Conservation (phyloP, 1,140 invertebrate species). For the Brachionus plicatilis region DNA sequence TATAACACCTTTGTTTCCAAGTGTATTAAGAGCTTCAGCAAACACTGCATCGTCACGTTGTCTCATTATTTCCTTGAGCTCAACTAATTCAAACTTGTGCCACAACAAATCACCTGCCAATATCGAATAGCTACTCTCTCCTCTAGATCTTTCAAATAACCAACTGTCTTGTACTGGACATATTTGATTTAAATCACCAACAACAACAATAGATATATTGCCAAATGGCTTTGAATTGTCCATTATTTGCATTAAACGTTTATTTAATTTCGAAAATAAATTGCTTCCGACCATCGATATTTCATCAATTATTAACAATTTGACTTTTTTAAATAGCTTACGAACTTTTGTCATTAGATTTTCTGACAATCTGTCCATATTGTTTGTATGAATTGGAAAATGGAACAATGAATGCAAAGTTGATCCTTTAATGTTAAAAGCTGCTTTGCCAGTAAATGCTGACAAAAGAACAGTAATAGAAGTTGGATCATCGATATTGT, state of each 20-base stretch:
- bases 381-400: background rate
- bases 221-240: background rate
- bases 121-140: background rate
- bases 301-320: background rate
- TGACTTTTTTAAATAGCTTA: background rate
- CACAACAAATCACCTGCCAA: background rate
- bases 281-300: background rate
- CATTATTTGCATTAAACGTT: background rate
- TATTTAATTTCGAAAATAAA: background rate
- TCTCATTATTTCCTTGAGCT: background rate
- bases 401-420: background rate
- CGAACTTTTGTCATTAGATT: background rate
- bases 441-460: background rate
- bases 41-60: background rate
- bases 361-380: background rate
- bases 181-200: slow-evolving; percentile 17
- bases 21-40: background rate
- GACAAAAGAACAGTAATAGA: background rate
- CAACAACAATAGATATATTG: background rate
- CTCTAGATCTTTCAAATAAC: background rate
- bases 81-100: background rate
- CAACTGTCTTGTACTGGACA: background rate
- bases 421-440: background rate
- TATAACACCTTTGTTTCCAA: background rate
- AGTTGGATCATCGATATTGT: background rate